phyloP scores from a whole-genome alignment of 2,888 invertebrate genomes.

The Leucophenga montana region DNA sequence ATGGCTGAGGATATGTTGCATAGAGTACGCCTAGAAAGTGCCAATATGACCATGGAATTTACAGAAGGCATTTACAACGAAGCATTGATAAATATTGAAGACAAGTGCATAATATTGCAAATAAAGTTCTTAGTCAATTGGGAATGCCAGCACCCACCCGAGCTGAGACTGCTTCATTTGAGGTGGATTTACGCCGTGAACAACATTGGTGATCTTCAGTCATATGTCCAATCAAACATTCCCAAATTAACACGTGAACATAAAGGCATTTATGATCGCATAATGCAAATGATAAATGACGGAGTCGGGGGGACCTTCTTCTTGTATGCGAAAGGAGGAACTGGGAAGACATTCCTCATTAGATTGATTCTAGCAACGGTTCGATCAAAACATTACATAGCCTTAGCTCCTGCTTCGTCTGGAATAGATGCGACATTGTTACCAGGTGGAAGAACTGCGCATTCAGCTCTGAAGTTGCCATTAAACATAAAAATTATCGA shows the following conservation, averaged over 20 bases:
- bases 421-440: conserved; percentile 16
- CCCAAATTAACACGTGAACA: conserved; percentile 6
- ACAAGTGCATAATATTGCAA: conserved; percentile 22
- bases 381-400: conserved; percentile 9
- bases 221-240: not conserved
- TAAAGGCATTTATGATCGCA: conserved; percentile 15
- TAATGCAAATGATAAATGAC: conserved; percentile 6
- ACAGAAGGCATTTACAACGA: conserved; percentile 25
- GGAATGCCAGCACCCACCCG: conserved; percentile 8
- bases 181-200: conserved; percentile 7
- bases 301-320: conserved; percentile 25
- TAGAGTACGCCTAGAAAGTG: not conserved
- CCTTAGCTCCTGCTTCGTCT: no score
- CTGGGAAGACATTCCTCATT: conserved; percentile 25
- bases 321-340: conserved; percentile 23
- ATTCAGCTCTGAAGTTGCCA: conserved; percentile 24
- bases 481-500: not conserved
- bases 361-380: conserved; percentile 8
- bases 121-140: conserved; percentile 14
- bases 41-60: conserved; percentile 12
- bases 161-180: not conserved
- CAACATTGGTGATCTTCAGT: not conserved
- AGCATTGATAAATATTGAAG: conserved; percentile 8
- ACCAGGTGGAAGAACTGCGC: conserved; percentile 15
- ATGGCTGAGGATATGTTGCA: conserved; percentile 22